phyloP scores from a whole-genome alignment of 2,113 vertebrate genomes.

The Tachysurus fulvidraco region DNA sequence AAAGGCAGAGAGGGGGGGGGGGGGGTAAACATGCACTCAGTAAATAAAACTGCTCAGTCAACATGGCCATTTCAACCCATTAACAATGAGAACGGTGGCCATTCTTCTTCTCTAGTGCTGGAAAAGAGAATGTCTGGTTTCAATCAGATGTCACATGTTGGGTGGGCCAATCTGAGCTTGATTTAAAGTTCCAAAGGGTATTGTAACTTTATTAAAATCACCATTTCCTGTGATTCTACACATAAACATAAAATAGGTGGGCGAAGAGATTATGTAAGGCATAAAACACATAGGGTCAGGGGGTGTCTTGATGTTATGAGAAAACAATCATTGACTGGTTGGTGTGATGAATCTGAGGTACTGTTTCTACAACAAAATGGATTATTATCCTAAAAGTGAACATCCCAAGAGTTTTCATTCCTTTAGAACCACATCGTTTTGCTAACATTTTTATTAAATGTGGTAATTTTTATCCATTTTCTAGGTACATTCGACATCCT shows the following conservation, averaged over 20 bases:
- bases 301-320: neutral
- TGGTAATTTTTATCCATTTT: neutral
- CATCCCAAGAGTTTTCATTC: neutral
- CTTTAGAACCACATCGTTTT: neutral
- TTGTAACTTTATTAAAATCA: slow-evolving; percentile 26
- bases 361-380: neutral
- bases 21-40: slow-evolving; percentile 71
- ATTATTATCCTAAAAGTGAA: neutral
- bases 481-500: neutral
- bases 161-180: slow-evolving; percentile 38
- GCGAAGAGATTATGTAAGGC: neutral
- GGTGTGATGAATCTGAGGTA: neutral
- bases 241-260: neutral
- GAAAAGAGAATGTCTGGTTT: slow-evolving; percentile 39
- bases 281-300: neutral
- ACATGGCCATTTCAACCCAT: slow-evolving; percentile 70
- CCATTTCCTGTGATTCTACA: neutral
- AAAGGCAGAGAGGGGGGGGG: slow-evolving; percentile 57
- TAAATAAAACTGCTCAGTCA: slow-evolving; percentile 76
- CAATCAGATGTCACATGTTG: slow-evolving; percentile 44
- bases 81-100: slow-evolving; percentile 64
- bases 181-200: slow-evolving; percentile 18
- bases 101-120: slow-evolving; percentile 50
- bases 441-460: neutral
- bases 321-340: neutral